Evolutionary conservation across 2,888 invertebrate genomes (phyloP), one percentile per base, ranked within the genome.

Genomic region (Glyphotaelius pellucidus): DNA sequence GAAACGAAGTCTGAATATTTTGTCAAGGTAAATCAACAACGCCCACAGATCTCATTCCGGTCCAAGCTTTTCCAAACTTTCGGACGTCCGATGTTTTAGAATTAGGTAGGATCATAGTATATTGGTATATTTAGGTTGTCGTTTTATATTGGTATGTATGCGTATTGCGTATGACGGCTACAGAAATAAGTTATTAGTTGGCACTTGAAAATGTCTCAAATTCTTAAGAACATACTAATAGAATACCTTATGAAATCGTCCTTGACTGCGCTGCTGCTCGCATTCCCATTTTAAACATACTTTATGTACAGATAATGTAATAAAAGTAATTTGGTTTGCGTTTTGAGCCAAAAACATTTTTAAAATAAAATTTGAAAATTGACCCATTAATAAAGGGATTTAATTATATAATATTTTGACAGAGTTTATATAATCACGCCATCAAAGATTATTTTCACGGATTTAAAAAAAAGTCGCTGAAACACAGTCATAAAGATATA

Each of bases 1-100:
- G 32, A 87, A 52, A 32, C 52, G 67, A 31, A 30, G 11, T 25
- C 79, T 89, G 88, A 79, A 89, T 67, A 32, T 89, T 89, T 89
- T 89, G 67, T 90, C 92, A 90, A 90, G 90, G 92, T 67, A 90
- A 91, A 86, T 86, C 81, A 80, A 86, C 81, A 47, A 86, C 92
- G 87, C 92, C 92, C 87, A 86, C 92, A 15, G 87, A 87, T 38
- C 31, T 87, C 86, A 90, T 90, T 92, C 90, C 88, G 52, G 87
- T 32, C 67, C 67, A 35, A 89, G 80, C 88, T 89, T 79, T 89
- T 89, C 67, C 79, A 87, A 87, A 80, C 88, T 35, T 86, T 30
- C 86, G 86, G 42, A 67, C 67, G 67, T 67, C 67, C 67, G 67
- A 67, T 67, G 67, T n/a, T 25, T n/a, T 25, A 67, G 9, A 67